These are phyloP conservation scores for Caerostris darwini DNA, from an alignment of 1,140 invertebrate species.

Conservation along the genomic window DNA sequence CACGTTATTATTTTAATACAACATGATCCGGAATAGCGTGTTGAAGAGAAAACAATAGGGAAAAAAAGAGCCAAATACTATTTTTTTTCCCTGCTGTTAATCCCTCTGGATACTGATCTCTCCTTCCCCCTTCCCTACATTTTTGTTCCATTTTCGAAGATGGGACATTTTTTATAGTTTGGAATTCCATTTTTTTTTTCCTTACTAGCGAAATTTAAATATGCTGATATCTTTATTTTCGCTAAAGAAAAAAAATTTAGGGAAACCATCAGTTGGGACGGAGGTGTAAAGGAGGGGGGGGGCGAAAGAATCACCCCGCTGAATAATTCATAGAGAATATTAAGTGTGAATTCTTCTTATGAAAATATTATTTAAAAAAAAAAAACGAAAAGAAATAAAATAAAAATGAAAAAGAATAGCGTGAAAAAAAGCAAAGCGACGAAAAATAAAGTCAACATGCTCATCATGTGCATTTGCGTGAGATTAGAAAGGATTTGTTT, in stretches of 20 bases:
- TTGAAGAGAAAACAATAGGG: conserved; percentile 10
- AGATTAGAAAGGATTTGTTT: conserved; percentile 15
- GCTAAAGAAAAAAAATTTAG: background rate
- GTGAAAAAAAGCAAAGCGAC: background rate
- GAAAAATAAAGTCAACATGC: conserved; percentile 7
- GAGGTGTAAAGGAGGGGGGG: background rate
- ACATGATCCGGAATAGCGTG: background rate
- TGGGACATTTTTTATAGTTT: background rate
- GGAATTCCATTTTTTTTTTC: background rate
- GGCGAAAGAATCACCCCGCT: background rate
- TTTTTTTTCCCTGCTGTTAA: background rate
- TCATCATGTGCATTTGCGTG: conserved; percentile 12
- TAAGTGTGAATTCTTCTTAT: conserved; percentile 36
- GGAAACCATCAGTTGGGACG: background rate
- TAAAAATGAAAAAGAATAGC: too few species aligned
- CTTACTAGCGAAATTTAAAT: conserved; percentile 11
- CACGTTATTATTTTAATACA: conserved; percentile 36
- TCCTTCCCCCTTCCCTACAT: too few species aligned
- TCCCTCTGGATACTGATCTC: background rate
- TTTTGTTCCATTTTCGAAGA: background rate
- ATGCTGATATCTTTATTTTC: conserved; percentile 24
- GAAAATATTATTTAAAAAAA: background rate
- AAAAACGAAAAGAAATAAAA: too few species aligned
- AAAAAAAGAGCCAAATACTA: background rate
- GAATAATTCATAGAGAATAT: conserved; percentile 52